Evolutionary conservation across 30 jellyfish, hydroid and myxozoan genomes (phyloP).

Genomic region (Sanderia malayensis): DNA sequence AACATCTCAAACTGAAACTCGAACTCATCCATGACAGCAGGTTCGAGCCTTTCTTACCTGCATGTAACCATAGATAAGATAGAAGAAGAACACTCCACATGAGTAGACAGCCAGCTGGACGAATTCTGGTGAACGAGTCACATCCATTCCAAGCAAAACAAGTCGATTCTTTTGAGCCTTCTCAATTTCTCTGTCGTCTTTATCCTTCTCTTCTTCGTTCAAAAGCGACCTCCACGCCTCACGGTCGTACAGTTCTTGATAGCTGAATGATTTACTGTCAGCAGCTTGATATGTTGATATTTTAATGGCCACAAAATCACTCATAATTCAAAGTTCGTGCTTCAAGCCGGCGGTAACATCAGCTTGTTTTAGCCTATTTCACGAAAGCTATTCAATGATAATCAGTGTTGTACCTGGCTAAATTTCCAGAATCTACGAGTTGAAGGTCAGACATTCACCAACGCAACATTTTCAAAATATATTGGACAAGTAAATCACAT

Average conservation of each 20-base stretch:
- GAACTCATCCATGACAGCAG: too few species aligned
- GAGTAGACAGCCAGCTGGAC: constrained; percentile 50
- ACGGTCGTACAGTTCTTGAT: neutral
- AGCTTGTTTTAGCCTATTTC: too few species aligned
- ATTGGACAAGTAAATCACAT: too few species aligned
- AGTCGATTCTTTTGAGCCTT: neutral
- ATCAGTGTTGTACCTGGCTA: too few species aligned
- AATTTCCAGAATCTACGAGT: too few species aligned
- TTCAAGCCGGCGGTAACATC: too few species aligned
- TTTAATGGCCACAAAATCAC: neutral
- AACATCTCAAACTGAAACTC: too few species aligned
- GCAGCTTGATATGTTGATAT: neutral
- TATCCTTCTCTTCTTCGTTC: neutral
- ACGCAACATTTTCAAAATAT: too few species aligned
- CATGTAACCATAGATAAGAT: constrained; percentile 71
- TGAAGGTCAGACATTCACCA: too few species aligned
- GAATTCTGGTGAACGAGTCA: constrained; percentile 26
- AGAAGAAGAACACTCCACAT: constrained; percentile 72
- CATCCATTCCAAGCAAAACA: constrained; percentile 44
- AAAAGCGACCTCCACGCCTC: neutral
- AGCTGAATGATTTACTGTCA: neutral
- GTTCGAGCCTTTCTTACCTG: too few species aligned
- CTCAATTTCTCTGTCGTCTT: neutral
- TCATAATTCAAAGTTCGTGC: too few species aligned
- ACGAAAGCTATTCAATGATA: too few species aligned